A percentile compares a stretch with the other conserved stretches of the same genome.
Conservation (phyloP, 2,113 vertebrate species). For the Macroglossus sobrinus region DNA sequence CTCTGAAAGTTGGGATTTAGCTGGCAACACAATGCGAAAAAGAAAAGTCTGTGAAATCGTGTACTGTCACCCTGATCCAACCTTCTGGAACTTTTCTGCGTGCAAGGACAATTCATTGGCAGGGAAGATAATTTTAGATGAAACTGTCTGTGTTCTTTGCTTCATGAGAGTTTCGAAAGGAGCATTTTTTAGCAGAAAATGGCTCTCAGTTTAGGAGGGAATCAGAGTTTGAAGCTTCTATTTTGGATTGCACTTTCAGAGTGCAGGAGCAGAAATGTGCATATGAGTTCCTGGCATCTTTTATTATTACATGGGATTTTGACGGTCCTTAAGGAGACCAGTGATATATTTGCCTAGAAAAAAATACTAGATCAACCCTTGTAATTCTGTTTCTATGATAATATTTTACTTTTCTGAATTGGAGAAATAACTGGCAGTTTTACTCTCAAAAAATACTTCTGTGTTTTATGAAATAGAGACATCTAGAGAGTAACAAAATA, state of each 20-base stretch:
- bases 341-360: background rate
- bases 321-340: background rate
- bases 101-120: background rate
- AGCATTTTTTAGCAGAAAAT: slow-evolving; percentile 17
- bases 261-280: background rate
- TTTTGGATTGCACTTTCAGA: background rate
- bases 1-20: background rate
- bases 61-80: background rate
- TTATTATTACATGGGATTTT: background rate
- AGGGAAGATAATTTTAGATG: background rate
- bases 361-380: background rate
- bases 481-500: background rate
- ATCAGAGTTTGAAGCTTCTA: slow-evolving; percentile 42
- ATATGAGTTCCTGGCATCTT: background rate
- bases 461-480: background rate
- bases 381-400: background rate
- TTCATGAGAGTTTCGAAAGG: background rate
- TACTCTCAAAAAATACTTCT: background rate
- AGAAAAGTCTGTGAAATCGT: background rate
- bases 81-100: slow-evolving; percentile 54
- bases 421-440: background rate
- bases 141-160: background rate
- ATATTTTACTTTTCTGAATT: background rate
- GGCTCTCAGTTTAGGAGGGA: slow-evolving; percentile 17
- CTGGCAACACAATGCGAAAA: background rate